A percentile compares a stretch with the other conserved stretches of the same genome.
These are phyloP conservation scores for Diadumene lineata DNA, from an alignment of 92 coral and sea anemone genomes.

Conservation along the genomic window DNA sequence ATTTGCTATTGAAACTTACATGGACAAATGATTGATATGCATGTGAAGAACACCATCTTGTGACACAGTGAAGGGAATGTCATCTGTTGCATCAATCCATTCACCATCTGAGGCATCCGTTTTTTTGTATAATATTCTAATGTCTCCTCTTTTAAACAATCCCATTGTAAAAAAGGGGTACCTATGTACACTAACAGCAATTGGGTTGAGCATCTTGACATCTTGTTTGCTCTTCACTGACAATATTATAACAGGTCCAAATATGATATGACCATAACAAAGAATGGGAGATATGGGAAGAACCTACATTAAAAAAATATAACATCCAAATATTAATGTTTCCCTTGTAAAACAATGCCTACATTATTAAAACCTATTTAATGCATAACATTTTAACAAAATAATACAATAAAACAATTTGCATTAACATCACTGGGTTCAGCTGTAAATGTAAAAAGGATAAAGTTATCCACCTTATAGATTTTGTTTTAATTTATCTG, in stretches of 20 bases:
- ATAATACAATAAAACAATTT: too few species aligned
- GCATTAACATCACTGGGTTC: too few species aligned
- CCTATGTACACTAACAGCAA: not conserved
- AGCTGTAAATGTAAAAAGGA: too few species aligned
- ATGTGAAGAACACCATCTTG: not conserved
- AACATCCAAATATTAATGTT: too few species aligned
- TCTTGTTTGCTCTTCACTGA: not conserved
- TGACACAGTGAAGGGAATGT: not conserved
- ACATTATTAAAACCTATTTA: too few species aligned
- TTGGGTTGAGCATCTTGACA: conserved; percentile 13
- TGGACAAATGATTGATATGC: conserved; percentile 23
- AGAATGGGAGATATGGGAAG: conserved; percentile 1
- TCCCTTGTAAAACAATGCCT: too few species aligned
- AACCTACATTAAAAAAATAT: not conserved
- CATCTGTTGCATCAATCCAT: conserved; percentile 25
- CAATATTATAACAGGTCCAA: conserved; percentile 13
- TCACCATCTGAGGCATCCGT: not conserved
- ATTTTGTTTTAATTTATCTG: too few species aligned
- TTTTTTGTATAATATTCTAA: conserved; percentile 5
- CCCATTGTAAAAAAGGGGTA: not conserved
- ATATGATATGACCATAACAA: not conserved
- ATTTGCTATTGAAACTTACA: conserved; percentile 14
- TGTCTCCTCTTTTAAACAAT: not conserved
- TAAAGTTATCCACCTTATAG: too few species aligned
- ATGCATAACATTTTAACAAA: too few species aligned